These are phyloP conservation scores for Trachurus trachurus DNA, from an alignment of 2,797 vertebrate genomes.

Conservation along the genomic window DNA sequence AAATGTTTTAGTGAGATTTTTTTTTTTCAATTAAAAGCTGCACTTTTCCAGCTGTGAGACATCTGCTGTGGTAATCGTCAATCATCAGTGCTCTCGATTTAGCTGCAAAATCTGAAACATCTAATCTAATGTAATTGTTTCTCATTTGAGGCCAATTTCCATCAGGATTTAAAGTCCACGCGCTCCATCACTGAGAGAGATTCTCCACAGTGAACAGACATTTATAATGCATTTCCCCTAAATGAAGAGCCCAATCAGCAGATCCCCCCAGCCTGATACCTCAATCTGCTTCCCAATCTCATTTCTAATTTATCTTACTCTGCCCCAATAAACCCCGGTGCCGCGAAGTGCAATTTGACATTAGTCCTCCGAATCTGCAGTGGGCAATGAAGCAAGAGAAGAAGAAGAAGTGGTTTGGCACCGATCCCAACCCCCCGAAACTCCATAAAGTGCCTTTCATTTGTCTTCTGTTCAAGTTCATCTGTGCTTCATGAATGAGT, in stretches of 20 bases:
- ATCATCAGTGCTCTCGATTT: conserved; percentile 26
- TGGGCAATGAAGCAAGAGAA: conserved; percentile 43
- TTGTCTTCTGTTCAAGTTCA: conserved; percentile 54
- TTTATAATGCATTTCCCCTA: conserved; percentile 64
- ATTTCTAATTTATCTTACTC: conserved; percentile 72
- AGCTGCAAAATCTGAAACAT: conserved; percentile 42
- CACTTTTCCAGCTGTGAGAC: background rate
- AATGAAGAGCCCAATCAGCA: conserved; percentile 67
- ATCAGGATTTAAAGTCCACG: conserved; percentile 11
- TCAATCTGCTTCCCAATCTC: conserved; percentile 66
- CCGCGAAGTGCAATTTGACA: conserved; percentile 56
- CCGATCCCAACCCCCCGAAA: conserved; percentile 46
- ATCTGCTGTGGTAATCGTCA: conserved; percentile 21
- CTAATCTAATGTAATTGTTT: conserved; percentile 45
- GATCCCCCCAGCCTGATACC: conserved; percentile 59
- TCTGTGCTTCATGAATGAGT: conserved; percentile 37
- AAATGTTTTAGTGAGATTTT: background rate
- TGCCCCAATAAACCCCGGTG: conserved; percentile 45
- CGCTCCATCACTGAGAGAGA: conserved; percentile 40
- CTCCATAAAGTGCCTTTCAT: conserved; percentile 56
- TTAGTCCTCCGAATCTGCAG: conserved; percentile 52
- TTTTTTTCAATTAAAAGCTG: background rate
- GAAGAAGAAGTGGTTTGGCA: conserved; percentile 36
- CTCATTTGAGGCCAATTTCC: conserved; percentile 52
- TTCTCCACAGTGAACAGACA: conserved; percentile 44